A percentile compares a stretch with the other conserved stretches of the same genome.
Conservation (phyloP, 2,888 invertebrate genomes). For the Osmoderma eremita region DNA sequence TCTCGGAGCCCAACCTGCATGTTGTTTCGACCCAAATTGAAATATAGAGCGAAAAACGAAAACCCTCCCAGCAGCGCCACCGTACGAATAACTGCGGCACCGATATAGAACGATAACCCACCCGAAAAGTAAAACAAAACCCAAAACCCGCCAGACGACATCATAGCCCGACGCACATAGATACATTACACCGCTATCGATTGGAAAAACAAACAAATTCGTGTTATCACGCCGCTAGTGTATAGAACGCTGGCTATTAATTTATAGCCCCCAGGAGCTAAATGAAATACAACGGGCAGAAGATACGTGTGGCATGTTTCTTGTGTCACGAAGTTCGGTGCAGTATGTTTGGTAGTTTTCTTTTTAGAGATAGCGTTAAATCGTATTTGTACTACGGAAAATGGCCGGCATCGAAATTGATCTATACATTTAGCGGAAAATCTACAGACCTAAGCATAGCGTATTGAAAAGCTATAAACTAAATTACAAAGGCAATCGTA, state of each 20-base stretch:
- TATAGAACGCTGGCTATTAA: slow-evolving; percentile 40
- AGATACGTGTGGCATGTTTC: slow-evolving; percentile 37
- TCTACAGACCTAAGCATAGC: too few relatives aligned
- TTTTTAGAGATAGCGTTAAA: slow-evolving; percentile 16
- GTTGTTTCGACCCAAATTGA: slow-evolving; percentile 4
- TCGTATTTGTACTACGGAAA: slow-evolving; percentile 24
- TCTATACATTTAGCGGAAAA: slow-evolving; percentile 22
- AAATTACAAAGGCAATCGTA: too few relatives aligned
- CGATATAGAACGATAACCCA: slow-evolving; percentile 7
- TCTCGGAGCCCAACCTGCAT: too few relatives aligned
- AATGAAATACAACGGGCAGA: slow-evolving; percentile 31
- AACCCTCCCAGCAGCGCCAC: neutral
- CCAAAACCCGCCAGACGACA: slow-evolving; percentile 18
- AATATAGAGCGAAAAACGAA: slow-evolving; percentile 9
- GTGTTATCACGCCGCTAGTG: slow-evolving; percentile 38
- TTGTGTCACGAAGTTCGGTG: slow-evolving; percentile 31
- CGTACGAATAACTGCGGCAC: neutral
- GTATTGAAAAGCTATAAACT: too few relatives aligned
- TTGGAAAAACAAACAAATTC: slow-evolving; percentile 42
- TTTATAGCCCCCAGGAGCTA: slow-evolving; percentile 37
- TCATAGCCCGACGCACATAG: slow-evolving; percentile 1
- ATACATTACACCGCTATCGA: slow-evolving; percentile 35
- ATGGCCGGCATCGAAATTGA: slow-evolving; percentile 27
- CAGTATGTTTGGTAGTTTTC: slow-evolving; percentile 25
- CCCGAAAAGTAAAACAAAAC: slow-evolving; percentile 14